Evolutionary conservation across 2,888 invertebrate genomes (phyloP).

Genomic region (Zygogramma bicolorata): DNA sequence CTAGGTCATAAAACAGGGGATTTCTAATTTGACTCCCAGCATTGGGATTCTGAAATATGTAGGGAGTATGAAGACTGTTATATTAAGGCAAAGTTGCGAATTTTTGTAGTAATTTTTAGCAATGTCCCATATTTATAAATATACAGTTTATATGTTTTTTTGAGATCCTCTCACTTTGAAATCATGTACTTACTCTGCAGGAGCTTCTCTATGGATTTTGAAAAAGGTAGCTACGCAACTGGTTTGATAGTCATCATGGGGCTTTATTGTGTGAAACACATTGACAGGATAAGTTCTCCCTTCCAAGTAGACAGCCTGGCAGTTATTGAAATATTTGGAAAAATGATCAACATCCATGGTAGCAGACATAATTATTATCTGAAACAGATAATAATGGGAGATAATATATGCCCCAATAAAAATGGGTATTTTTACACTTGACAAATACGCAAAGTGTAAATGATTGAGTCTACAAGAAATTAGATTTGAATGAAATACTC

Average conservation of each 20-base stretch:
- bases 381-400: conserved; percentile 52
- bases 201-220: conserved; percentile 86
- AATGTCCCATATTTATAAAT: too few relatives aligned
- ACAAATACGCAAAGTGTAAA: too few relatives aligned
- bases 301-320: conserved; percentile 88
- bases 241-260: conserved; percentile 87
- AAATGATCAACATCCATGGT: conserved; percentile 97
- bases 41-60: too few relatives aligned
- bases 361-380: conserved; percentile 93
- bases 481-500: conserved; percentile 32
- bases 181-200: conserved; percentile 76
- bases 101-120: too few relatives aligned
- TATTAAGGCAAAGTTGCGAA: too few relatives aligned
- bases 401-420: neutral
- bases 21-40: too few relatives aligned
- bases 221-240: conserved; percentile 88
- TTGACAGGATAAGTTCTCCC: conserved; percentile 89
- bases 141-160: neutral
- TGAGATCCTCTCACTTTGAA: neutral
- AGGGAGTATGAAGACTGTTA: too few relatives aligned
- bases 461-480: too few relatives aligned
- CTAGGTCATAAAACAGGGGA: too few relatives aligned
- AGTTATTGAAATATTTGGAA: conserved; percentile 87
- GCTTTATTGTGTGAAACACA: conserved; percentile 77
- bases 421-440: too few relatives aligned